Percentiles rank a stretch among this genome's conserved stretches.
Evolutionary conservation across 2,888 invertebrate species (phyloP).

Genomic region (Agriopis aurantiaria): DNA sequence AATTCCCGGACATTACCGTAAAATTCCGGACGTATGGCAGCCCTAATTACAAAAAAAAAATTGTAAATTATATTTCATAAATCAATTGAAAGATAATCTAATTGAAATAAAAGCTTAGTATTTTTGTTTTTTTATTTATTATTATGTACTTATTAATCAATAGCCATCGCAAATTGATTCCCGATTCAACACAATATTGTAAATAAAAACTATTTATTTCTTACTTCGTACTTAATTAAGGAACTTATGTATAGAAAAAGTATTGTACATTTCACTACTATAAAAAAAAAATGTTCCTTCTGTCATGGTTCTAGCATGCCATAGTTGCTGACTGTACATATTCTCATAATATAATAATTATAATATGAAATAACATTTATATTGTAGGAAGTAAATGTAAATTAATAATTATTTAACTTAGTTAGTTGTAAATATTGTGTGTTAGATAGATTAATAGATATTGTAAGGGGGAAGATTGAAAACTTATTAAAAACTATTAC

Average conservation of each 20-base stretch:
- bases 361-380: slow-evolving; percentile 28
- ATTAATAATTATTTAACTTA: slow-evolving; percentile 51
- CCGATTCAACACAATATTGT: slow-evolving; percentile 20
- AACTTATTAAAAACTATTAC: slow-evolving; percentile 8
- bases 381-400: slow-evolving; percentile 48
- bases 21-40: too few species aligned
- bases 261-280: slow-evolving; percentile 58
- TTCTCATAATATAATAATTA: slow-evolving; percentile 38
- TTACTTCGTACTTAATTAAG: slow-evolving; percentile 63
- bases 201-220: slow-evolving; percentile 65
- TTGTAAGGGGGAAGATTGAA: slow-evolving; percentile 45
- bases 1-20: too few species aligned
- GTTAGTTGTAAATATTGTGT: slow-evolving; percentile 65
- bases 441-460: slow-evolving; percentile 54
- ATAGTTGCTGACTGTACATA: slow-evolving; percentile 63
- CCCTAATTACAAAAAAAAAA: background rate
- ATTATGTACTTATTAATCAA: background rate
- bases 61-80: background rate
- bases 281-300: slow-evolving; percentile 61
- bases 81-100: background rate
- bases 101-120: too few species aligned
- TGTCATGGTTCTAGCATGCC: slow-evolving; percentile 58
- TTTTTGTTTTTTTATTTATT: background rate
- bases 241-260: slow-evolving; percentile 46
- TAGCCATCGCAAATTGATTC: background rate